Percentiles rank a stretch among this genome's conserved stretches.
phyloP scores from a whole-genome alignment of 2,888 invertebrate species.

The Platycheirus albimanus region DNA sequence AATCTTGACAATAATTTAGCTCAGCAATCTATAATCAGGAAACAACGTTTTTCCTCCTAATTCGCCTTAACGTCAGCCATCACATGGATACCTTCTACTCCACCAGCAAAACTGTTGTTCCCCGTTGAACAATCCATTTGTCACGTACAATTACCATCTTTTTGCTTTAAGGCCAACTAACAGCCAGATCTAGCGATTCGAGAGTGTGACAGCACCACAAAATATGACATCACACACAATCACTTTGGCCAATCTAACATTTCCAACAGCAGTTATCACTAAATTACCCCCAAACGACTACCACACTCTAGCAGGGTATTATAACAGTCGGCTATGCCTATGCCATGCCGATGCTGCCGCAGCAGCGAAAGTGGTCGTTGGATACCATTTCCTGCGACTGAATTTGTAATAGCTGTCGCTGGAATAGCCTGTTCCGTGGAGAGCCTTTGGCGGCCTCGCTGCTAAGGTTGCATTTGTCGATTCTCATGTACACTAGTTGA shows the following conservation, averaged over 20 bases:
- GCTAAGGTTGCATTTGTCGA: conserved; percentile 2
- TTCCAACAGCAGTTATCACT: conserved; percentile 61
- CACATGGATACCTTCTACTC: neutral
- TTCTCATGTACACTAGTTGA: neutral
- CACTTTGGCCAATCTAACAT: conserved; percentile 45
- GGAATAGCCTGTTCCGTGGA: conserved; percentile 38
- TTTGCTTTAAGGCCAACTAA: neutral
- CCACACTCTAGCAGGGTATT: neutral
- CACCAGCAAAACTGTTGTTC: neutral
- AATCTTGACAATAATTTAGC: too few relatives aligned
- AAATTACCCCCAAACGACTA: conserved; percentile 48
- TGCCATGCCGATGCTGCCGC: too few relatives aligned
- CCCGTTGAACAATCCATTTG: conserved; percentile 27
- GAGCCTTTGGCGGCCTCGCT: conserved; percentile 41
- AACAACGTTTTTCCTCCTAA: neutral
- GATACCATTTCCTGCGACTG: conserved; percentile 49
- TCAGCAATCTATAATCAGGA: conserved; percentile 17
- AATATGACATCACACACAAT: conserved; percentile 63
- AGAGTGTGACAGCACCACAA: conserved; percentile 38
- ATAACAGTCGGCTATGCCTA: neutral
- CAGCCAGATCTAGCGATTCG: conserved; percentile 6
- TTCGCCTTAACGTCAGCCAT: neutral
- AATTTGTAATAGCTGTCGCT: neutral
- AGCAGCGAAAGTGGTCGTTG: conserved; percentile 65
- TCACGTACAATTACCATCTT: conserved; percentile 25